A percentile compares a stretch with the other conserved stretches of the same genome.
These are phyloP conservation scores for Chlorospingus flavigularis DNA, from an alignment of 2,797 vertebrate species.

Conservation along the genomic window DNA sequence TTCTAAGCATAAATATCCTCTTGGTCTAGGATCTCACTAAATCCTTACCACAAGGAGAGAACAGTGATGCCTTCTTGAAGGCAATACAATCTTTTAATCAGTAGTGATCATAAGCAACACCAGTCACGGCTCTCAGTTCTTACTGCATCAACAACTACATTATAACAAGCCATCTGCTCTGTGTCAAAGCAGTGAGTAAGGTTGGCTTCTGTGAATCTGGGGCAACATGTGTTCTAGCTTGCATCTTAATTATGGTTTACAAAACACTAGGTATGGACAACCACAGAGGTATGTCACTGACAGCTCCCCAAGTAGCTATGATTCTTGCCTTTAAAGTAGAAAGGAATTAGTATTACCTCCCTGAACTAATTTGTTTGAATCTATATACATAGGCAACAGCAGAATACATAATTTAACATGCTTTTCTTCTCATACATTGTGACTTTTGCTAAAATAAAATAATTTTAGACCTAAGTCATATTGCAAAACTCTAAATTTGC, in stretches of 20 bases:
- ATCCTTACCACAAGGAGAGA: neutral
- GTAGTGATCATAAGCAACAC: neutral
- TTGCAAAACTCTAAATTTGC: neutral
- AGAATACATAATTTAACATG: neutral
- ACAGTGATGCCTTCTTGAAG: neutral
- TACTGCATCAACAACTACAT: constrained; percentile 10
- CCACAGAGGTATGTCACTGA: neutral
- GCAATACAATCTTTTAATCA: neutral
- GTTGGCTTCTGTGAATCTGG: constrained; percentile 40
- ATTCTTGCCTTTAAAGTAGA: neutral
- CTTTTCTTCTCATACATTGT: neutral
- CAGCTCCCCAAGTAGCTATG: neutral
- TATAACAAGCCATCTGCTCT: constrained; percentile 35
- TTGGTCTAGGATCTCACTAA: neutral
- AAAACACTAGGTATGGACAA: neutral
- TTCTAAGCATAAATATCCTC: neutral
- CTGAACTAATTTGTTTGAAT: neutral
- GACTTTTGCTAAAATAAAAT: neutral
- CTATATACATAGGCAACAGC: neutral
- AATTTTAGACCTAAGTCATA: neutral
- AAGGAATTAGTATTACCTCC: neutral
- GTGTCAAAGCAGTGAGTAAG: constrained; percentile 24
- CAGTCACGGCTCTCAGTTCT: neutral
- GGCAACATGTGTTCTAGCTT: constrained; percentile 26
- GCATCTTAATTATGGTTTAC: constrained; percentile 33